Percentiles rank a stretch among this genome's conserved stretches.
phyloP scores from a whole-genome alignment of 2,888 invertebrate species.

The Daptonema setosum region DNA sequence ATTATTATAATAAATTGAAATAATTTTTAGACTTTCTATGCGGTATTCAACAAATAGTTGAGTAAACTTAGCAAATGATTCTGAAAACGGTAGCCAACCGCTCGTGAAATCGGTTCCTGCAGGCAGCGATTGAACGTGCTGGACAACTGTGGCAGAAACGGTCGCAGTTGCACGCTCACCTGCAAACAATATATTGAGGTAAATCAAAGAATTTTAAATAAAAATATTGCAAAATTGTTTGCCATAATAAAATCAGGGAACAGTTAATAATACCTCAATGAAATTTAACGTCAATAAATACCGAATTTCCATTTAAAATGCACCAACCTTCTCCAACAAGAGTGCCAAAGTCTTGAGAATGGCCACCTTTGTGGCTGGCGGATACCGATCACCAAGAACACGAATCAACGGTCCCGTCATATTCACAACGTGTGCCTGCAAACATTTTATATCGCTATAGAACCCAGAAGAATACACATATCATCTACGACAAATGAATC shows the following conservation, averaged over 20 bases:
- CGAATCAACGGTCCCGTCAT: constrained; percentile 93
- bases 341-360: constrained; percentile 78
- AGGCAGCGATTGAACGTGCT: constrained; percentile 76
- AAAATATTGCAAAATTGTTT: too few relatives aligned
- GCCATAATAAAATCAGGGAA: too few relatives aligned
- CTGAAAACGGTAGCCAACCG: constrained; percentile 10
- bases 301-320: too few relatives aligned
- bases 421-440: constrained; percentile 83
- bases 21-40: neutral
- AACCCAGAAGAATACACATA: neutral
- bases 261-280: too few relatives aligned
- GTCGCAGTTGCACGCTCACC: constrained; percentile 82
- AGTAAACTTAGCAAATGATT: neutral
- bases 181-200: constrained; percentile 25
- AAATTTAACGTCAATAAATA: too few relatives aligned
- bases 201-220: neutral
- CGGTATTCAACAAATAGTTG: neutral
- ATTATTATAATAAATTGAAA: constrained; percentile 32
- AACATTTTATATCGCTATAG: constrained; percentile 78
- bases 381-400: constrained; percentile 70
- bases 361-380: constrained; percentile 76
- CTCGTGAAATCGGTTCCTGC: constrained; percentile 44
- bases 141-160: constrained; percentile 91
- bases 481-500: neutral
- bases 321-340: constrained; percentile 59